phyloP scores from a whole-genome alignment of 2,113 vertebrate genomes.

The Sterna hirundo region DNA sequence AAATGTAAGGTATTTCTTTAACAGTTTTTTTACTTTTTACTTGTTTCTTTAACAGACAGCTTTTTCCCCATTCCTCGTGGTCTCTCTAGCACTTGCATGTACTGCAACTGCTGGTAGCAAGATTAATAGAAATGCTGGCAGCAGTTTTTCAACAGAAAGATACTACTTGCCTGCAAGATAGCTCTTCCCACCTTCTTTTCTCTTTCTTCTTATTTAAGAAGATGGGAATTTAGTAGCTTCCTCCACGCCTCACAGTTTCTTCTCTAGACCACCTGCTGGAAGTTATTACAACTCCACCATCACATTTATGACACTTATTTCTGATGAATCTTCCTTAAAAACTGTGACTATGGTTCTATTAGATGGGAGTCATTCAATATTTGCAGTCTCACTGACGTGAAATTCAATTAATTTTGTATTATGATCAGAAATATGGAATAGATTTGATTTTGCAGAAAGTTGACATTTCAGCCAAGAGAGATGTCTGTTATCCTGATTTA shows the following conservation, averaged over 20 bases:
- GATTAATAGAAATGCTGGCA: not conserved
- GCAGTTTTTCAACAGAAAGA: not conserved
- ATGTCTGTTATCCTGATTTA: not conserved
- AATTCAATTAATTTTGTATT: constrained; percentile 14
- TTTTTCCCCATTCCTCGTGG: not conserved
- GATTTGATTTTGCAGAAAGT: not conserved
- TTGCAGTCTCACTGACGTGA: not conserved
- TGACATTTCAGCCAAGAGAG: not conserved
- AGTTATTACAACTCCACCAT: not conserved
- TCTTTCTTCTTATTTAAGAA: not conserved
- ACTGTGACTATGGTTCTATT: not conserved
- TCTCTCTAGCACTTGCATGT: not conserved
- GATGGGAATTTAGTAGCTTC: not conserved
- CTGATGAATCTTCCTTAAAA: not conserved
- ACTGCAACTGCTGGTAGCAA: not conserved
- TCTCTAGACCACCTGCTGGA: not conserved
- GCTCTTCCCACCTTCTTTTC: not conserved
- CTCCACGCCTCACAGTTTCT: not conserved
- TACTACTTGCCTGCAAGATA: not conserved
- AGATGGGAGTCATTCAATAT: not conserved
- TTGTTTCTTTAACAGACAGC: not conserved
- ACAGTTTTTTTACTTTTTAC: not conserved
- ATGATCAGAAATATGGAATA: not conserved
- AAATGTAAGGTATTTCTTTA: not conserved
- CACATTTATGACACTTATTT: not conserved